phyloP scores from a whole-genome alignment of 2,797 vertebrate species.

The Lophius americanus region DNA sequence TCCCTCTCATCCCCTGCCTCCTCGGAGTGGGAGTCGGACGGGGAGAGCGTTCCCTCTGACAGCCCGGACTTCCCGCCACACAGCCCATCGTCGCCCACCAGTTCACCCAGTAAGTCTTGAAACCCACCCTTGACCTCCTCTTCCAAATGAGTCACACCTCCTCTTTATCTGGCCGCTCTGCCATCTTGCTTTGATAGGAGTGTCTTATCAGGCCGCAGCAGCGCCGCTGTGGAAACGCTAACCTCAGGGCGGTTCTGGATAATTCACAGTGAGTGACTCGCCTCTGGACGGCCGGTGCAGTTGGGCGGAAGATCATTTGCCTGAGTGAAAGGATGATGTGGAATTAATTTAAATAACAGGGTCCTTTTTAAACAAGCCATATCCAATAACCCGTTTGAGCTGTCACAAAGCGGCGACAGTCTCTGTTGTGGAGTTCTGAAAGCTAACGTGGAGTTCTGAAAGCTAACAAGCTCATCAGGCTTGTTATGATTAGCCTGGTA shows the following conservation, averaged over 20 bases:
- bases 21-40: conserved; percentile 79
- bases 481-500: conserved; percentile 6
- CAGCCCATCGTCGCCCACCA: conserved; percentile 41
- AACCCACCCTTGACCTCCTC: not conserved
- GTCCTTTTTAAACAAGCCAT: conserved; percentile 40
- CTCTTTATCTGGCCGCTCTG: conserved; percentile 58
- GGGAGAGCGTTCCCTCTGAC: conserved; percentile 75
- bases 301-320: conserved; percentile 61
- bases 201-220: conserved; percentile 74
- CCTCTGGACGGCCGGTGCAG: conserved; percentile 22
- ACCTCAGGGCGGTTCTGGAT: conserved; percentile 51
- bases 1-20: conserved; percentile 81
- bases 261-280: conserved; percentile 30
- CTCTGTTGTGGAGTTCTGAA: conserved; percentile 1
- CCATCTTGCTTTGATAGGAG: conserved; percentile 60
- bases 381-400: conserved; percentile 42
- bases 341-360: conserved; percentile 65
- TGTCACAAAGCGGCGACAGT: conserved; percentile 13
- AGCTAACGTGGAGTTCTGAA: not conserved
- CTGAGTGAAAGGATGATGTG: conserved; percentile 59
- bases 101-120: conserved; percentile 66
- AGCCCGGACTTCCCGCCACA: conserved; percentile 46
- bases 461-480: not conserved
- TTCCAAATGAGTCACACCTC: conserved; percentile 73
- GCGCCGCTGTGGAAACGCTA: conserved; percentile 59